Percentiles rank a stretch among this genome's conserved stretches.
phyloP scores from a whole-genome alignment of 2,113 vertebrate species.

The Anoplopoma fimbria region DNA sequence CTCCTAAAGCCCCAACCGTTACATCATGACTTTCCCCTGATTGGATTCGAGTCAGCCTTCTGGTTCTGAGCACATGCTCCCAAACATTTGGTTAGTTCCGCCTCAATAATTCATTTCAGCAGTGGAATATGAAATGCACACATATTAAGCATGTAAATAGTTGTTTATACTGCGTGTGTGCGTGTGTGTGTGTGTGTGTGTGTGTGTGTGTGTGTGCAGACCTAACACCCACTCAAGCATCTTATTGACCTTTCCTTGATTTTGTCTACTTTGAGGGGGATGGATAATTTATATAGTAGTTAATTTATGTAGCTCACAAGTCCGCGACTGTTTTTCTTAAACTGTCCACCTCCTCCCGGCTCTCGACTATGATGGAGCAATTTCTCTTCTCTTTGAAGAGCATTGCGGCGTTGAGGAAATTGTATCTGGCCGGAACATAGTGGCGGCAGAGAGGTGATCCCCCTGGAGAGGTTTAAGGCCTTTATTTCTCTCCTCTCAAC shows the following conservation, averaged over 20 bases:
- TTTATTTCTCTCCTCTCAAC: slow-evolving; percentile 61
- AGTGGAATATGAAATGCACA: slow-evolving; percentile 37
- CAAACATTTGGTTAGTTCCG: slow-evolving; percentile 59
- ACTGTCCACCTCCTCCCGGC: background rate
- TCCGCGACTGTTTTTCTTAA: slow-evolving; percentile 34
- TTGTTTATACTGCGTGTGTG: slow-evolving; percentile 21
- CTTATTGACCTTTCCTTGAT: slow-evolving; percentile 59
- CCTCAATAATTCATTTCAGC: slow-evolving; percentile 55
- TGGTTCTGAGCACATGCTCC: slow-evolving; percentile 25
- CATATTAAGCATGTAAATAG: slow-evolving; percentile 42
- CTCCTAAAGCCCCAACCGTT: slow-evolving; percentile 46
- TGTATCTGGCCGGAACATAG: slow-evolving; percentile 51
- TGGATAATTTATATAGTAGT: slow-evolving; percentile 56
- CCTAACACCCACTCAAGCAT: slow-evolving; percentile 31
- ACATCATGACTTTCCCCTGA: slow-evolving; percentile 31
- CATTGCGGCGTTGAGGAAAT: slow-evolving; percentile 53
- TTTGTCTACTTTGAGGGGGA: slow-evolving; percentile 46
- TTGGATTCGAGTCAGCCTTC: slow-evolving; percentile 29
- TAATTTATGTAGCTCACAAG: slow-evolving; percentile 52
- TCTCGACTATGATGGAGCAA: slow-evolving; percentile 51
- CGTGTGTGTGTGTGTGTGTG: slow-evolving; percentile 8
- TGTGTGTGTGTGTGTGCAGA: background rate
- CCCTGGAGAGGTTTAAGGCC: slow-evolving; percentile 67
- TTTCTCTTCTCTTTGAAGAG: slow-evolving; percentile 66
- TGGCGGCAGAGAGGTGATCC: slow-evolving; percentile 67